Evolutionary conservation across 2,113 vertebrate species (phyloP), one percentile per base, ranked within the genome.

Genomic region (Melanerpes aurifrons): DNA sequence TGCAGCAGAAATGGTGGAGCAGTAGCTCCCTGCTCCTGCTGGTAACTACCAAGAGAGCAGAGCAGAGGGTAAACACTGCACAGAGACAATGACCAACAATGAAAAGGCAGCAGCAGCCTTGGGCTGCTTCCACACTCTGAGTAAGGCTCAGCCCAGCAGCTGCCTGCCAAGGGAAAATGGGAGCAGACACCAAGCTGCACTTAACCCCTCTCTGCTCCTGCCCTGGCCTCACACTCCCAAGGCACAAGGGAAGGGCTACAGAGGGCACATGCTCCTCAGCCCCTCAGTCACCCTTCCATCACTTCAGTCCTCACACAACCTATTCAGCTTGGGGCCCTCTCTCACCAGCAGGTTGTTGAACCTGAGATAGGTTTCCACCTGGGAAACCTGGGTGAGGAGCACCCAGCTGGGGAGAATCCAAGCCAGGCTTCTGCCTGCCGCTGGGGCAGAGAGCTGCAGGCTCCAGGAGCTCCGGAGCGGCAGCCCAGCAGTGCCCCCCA

Each of bases 71-170:
- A 94, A 97, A 96, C 94, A 93, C 3, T 74, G 77, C 86, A 95
- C 91, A 93, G 92, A 94, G 86, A 94, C 87, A 94, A 95, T 87
- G 92, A 69, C 89, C 91, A 95, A 95, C 87, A 88, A 94, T 70
- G 91, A 92, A 90, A 94, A 95, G 90, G 95, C 95, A 92, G 29
- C 24, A 90, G 76, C 92, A 81, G 82, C 80, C 16, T 59, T 94
- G 93, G 90, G 88, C 70, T 43, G 69, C 82, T 95, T 94, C 95
- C 93, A 91, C 89, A 70, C 18, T 91, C 79, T 89, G 92, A 97
- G 94, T 83, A 92, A 97, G n/a, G 57, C 73, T 76, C 82, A 71
- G 90, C 91, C 47, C 59, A 87, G 95, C 84, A 94, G 95, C 40
- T 40, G 76, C 61, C 17, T 97, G 96, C 96, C 92, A 96, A 96